Evolutionary conservation across 2,888 invertebrate species (phyloP), one percentile per base, ranked within the genome.

Genomic region (Drosophila nigricruria): DNA sequence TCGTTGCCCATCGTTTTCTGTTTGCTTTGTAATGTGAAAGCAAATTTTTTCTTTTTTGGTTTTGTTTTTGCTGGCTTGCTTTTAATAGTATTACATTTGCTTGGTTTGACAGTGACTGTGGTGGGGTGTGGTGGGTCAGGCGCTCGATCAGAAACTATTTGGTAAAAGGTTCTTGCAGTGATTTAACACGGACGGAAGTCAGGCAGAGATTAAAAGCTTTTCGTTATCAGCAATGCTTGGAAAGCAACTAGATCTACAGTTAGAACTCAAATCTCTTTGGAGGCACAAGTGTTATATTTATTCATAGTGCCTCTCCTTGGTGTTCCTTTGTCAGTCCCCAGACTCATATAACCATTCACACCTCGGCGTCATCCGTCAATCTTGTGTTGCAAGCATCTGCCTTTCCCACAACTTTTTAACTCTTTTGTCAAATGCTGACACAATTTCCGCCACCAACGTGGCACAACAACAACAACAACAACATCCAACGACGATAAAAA

Each of bases 401-500:
- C 56, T 81, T 84, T 84, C 80, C 87, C 84, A 82, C 84, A 84
- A 84, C 84, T 84, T 87, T 86, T 85, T 78, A 84, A 84, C 87
- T 84, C 84, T 87, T 85, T 87, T 80, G 87, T 87, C 87, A 83
- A 69, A 73, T 47, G 65, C 79, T 79, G 81, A 77, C 79, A 87
- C 85, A 77, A 79, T 81, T 81, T 85, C 73, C 86, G 79, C 81
- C 81, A 81, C 81, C 81, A 78, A 74, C 74, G 65, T 73, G 45
- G 67, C 71, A 68, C 65, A 77, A 64, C 71, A 70, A 62, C 47
- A 67, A 61, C 66, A 76, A 60, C 10, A 50, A 47, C 50, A 71
- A 45, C 63, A 30, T 10, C 52, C 5, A 14, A 16, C 53, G 59
- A 56, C 74, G 64, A 76, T 65, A 73, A 82, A 77, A 76, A 85